These are phyloP conservation scores for Microtus oregoni DNA, from an alignment of 2,113 vertebrate genomes.

Conservation along the genomic window DNA sequence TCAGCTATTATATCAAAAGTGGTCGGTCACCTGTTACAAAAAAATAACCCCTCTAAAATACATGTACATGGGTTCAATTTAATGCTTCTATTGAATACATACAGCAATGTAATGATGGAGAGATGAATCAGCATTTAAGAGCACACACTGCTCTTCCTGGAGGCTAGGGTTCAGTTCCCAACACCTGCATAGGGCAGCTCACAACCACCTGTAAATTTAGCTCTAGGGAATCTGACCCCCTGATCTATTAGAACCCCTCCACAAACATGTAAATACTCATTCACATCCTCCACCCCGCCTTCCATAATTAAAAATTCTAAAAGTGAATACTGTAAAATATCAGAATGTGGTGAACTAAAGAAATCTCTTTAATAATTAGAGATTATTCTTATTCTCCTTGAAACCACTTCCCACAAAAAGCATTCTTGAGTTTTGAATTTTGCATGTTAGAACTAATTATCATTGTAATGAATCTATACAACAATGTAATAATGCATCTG, in stretches of 20 bases:
- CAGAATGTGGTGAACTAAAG: background rate
- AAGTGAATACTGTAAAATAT: background rate
- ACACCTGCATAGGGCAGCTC: background rate
- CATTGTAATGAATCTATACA: background rate
- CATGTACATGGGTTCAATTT: background rate
- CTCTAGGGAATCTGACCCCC: background rate
- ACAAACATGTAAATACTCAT: background rate
- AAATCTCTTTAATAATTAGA: background rate
- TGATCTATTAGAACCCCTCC: background rate
- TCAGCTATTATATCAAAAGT: background rate
- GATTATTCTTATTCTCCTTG: background rate
- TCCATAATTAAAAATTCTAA: background rate
- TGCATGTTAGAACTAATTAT: slow-evolving; percentile 11
- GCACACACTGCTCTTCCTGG: background rate
- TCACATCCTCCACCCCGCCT: background rate
- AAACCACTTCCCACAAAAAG: slow-evolving; percentile 23
- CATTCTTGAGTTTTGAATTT: slow-evolving; percentile 47
- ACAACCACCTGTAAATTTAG: background rate
- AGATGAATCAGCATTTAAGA: background rate
- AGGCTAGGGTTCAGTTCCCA: background rate
- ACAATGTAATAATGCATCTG: slow-evolving; percentile 12
- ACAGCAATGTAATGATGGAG: background rate
- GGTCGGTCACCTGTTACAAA: background rate
- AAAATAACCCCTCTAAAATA: background rate
- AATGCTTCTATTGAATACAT: background rate